Conservation (phyloP, 2,797 vertebrate genomes). For the Hoplostethus atlanticus region DNA sequence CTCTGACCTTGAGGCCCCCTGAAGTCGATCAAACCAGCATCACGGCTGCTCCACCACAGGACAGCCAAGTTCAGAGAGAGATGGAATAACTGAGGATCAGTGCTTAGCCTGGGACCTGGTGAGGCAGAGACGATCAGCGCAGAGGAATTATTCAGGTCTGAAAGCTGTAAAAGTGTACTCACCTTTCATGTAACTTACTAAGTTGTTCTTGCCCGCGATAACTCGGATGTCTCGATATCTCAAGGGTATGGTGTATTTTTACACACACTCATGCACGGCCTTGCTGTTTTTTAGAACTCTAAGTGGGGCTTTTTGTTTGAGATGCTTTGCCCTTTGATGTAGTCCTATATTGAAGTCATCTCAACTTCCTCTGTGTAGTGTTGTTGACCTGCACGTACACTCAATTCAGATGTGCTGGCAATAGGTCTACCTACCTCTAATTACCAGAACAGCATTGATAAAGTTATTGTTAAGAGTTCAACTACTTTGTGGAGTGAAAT, state of each 20-base stretch:
- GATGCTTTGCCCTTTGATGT: too few species aligned
- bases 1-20: slow-evolving; percentile 80
- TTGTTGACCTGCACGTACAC: too few species aligned
- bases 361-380: too few species aligned
- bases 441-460: too few species aligned
- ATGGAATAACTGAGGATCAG: slow-evolving; percentile 76
- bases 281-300: too few species aligned
- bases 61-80: slow-evolving; percentile 71
- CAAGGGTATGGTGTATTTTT: background rate
- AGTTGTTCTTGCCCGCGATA: slow-evolving; percentile 12
- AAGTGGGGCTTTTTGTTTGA: too few species aligned
- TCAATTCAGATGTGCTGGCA: too few species aligned
- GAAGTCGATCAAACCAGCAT: slow-evolving; percentile 80
- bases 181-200: slow-evolving; percentile 47
- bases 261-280: background rate
- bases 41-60: slow-evolving; percentile 68
- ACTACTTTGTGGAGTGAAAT: too few species aligned
- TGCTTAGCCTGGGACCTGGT: slow-evolving; percentile 58
- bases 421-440: too few species aligned
- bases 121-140: slow-evolving; percentile 49
- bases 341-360: too few species aligned
- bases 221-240: slow-evolving; percentile 24
- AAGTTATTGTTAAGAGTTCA: too few species aligned
- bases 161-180: slow-evolving; percentile 27
- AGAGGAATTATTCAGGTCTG: slow-evolving; percentile 40